These are phyloP conservation scores for Calliphora vomitoria DNA, from an alignment of 2,888 invertebrate species.

Conservation along the genomic window DNA sequence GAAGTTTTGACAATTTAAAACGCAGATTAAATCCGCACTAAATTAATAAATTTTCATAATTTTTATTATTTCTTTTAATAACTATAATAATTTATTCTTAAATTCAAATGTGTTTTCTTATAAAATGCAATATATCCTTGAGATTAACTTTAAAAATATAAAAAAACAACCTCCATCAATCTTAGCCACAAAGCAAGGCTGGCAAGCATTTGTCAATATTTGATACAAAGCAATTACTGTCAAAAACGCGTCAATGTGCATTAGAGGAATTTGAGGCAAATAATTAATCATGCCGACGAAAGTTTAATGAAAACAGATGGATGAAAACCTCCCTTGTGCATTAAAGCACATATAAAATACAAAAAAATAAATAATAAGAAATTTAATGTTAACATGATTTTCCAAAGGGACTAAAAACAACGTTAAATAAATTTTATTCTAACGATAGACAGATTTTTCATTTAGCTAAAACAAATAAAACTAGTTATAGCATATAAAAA, in stretches of 20 bases:
- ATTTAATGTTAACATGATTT: neutral
- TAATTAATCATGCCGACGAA: constrained; percentile 34
- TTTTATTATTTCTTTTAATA: too few relatives aligned
- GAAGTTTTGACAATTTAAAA: too few relatives aligned
- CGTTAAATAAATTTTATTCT: neutral
- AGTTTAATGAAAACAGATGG: constrained; percentile 20
- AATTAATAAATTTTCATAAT: too few relatives aligned
- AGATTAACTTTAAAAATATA: neutral
- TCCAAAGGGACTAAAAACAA: neutral
- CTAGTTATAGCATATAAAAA: neutral
- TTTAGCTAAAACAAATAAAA: constrained; percentile 1
- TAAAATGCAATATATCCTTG: constrained; percentile 2
- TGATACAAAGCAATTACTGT: constrained; percentile 51
- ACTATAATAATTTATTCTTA: too few relatives aligned
- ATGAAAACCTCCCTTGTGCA: neutral
- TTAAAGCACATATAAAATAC: neutral
- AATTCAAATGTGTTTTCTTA: too few relatives aligned
- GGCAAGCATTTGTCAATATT: constrained; percentile 11
- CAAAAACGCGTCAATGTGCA: constrained; percentile 45
- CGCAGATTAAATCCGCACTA: too few relatives aligned
- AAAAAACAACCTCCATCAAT: neutral
- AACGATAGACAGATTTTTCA: neutral
- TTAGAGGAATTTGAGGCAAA: constrained; percentile 20
- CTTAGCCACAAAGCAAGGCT: too few relatives aligned
- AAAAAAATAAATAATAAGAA: neutral